Evolutionary conservation across 1,140 invertebrate species (phyloP).

Genomic region (Scaptodrosophila lebanonensis): DNA sequence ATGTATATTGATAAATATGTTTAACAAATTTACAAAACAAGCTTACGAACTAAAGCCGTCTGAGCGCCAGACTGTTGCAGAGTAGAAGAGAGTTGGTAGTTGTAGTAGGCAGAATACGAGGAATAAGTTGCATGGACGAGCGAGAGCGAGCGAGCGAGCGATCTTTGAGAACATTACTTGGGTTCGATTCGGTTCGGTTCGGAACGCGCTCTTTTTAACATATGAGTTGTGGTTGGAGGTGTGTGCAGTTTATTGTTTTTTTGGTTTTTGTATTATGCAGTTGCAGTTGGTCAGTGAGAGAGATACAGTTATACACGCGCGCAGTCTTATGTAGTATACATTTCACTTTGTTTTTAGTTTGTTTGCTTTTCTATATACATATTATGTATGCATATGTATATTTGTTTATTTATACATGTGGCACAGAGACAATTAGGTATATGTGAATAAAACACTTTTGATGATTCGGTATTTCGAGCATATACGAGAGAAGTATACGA

Average conservation of each 20-base stretch:
- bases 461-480: constrained; percentile 55
- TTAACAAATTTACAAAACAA: constrained; percentile 53
- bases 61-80: constrained; percentile 56
- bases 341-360: constrained; percentile 50
- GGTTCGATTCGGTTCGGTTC: too few species aligned
- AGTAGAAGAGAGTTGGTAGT: constrained; percentile 54
- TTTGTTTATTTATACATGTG: constrained; percentile 44
- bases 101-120: constrained; percentile 57
- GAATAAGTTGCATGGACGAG: constrained; percentile 32
- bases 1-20: constrained; percentile 10
- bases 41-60: constrained; percentile 70
- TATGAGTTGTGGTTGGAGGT: constrained; percentile 20
- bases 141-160: constrained; percentile 29
- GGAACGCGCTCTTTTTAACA: constrained; percentile 22
- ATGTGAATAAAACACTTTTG: constrained; percentile 33
- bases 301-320: constrained; percentile 35
- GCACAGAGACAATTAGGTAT: constrained; percentile 39
- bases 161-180: too few species aligned
- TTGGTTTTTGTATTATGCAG: constrained; percentile 52
- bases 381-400: constrained; percentile 32
- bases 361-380: constrained; percentile 42
- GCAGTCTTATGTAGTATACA: constrained; percentile 56
- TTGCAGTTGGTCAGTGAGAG: constrained; percentile 61
- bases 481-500: constrained; percentile 52
- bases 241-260: constrained; percentile 46